Evolutionary conservation across 2,888 invertebrate genomes (phyloP).

Genomic region (Drosophila nigricruria): DNA sequence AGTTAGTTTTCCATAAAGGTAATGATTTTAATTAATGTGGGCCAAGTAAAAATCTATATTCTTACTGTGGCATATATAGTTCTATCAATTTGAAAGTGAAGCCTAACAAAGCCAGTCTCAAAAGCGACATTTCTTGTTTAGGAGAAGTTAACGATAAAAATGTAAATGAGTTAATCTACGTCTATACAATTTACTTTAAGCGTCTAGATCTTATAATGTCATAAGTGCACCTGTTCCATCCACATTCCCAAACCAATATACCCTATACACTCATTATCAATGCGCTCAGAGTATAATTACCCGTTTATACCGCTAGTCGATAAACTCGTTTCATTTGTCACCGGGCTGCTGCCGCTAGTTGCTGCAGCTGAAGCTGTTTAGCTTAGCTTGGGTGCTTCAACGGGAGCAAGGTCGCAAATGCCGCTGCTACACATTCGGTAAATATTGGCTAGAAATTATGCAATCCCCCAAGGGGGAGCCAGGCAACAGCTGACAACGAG

Average conservation of each 20-base stretch:
- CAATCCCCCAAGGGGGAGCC: constrained; percentile 33
- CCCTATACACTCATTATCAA: not conserved
- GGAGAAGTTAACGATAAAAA: too few species aligned
- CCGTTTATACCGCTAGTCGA: constrained; percentile 44
- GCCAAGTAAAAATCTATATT: too few species aligned
- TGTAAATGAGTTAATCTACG: too few species aligned
- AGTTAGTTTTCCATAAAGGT: too few species aligned
- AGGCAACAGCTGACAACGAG: constrained; percentile 13
- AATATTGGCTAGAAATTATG: constrained; percentile 58
- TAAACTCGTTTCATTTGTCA: constrained; percentile 40
- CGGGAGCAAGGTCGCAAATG: constrained; percentile 71
- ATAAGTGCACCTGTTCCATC: not conserved
- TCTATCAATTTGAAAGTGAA: too few species aligned
- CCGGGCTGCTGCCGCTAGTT: not conserved
- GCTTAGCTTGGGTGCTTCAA: constrained; percentile 50
- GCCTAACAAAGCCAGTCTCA: too few species aligned
- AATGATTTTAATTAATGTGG: too few species aligned
- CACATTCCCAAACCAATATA: not conserved
- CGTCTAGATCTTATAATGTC: too few species aligned
- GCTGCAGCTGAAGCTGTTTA: constrained; percentile 25
- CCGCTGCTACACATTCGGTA: constrained; percentile 32
- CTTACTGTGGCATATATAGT: too few species aligned
- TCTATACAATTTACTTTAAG: too few species aligned
- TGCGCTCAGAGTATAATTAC: constrained; percentile 27
- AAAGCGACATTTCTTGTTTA: too few species aligned